These are phyloP conservation scores for Acanthosepion pharaonis DNA, from an alignment of 2,888 invertebrate genomes.

Conservation along the genomic window DNA sequence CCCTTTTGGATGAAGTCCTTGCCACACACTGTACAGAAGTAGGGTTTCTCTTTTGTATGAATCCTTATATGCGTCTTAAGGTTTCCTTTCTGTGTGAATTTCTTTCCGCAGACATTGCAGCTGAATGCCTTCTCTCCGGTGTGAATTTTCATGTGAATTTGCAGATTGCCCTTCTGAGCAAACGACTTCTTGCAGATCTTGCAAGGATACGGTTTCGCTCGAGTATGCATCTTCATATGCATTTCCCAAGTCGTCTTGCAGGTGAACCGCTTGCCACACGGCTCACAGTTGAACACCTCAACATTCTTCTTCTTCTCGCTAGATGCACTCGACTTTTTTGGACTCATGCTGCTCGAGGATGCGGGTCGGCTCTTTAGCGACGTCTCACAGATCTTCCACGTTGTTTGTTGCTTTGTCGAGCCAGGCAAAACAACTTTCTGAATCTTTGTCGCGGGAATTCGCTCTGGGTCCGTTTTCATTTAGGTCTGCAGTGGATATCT, in stretches of 20 bases:
- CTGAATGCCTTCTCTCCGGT: background rate
- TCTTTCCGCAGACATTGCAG: background rate
- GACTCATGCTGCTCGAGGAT: background rate
- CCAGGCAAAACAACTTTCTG: slow-evolving; percentile 2
- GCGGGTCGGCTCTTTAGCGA: background rate
- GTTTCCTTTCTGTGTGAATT: slow-evolving; percentile 20
- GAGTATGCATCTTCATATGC: background rate
- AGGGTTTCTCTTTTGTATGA: background rate
- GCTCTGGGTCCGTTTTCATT: background rate
- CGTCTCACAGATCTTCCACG: slow-evolving; percentile 21
- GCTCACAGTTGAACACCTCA: background rate
- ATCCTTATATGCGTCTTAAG: slow-evolving; percentile 18
- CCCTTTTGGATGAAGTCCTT: background rate
- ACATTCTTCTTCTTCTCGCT: background rate
- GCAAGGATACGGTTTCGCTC: background rate
- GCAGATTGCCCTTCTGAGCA: background rate
- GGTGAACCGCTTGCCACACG: background rate
- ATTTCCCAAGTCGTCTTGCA: background rate
- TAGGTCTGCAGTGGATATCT: slow-evolving; percentile 6
- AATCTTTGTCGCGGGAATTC: background rate
- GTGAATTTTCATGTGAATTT: background rate
- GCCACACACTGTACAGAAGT: background rate
- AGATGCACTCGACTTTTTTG: background rate
- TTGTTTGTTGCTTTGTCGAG: background rate
- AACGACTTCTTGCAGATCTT: background rate